Conservation (phyloP, 2,797 vertebrate genomes). For the Anabacerthia variegaticeps region DNA sequence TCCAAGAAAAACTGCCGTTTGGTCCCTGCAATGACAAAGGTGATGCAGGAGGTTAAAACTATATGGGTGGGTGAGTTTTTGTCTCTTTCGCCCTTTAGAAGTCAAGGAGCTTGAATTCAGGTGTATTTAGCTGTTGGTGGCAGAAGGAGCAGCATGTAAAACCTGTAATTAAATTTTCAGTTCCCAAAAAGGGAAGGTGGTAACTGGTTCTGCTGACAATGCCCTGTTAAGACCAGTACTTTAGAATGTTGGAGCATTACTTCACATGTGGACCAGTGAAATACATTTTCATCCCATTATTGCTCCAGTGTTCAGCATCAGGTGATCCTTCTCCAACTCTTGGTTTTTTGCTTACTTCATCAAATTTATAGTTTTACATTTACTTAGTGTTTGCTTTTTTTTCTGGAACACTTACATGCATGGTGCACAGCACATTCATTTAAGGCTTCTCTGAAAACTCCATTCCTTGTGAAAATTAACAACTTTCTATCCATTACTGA, state of each 20-base stretch:
- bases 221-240: background rate
- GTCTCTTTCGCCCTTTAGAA: background rate
- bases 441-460: background rate
- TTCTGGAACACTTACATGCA: rapidly evolving
- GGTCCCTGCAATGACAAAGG: background rate
- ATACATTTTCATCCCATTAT: background rate
- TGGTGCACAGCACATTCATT: background rate
- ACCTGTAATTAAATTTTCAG: background rate
- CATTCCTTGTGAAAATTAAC: background rate
- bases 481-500: background rate
- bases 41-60: background rate
- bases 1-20: background rate
- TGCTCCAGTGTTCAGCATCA: background rate
- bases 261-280: background rate
- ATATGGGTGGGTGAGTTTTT: background rate
- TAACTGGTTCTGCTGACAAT: background rate
- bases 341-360: background rate
- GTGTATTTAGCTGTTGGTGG: background rate
- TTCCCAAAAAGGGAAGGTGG: background rate
- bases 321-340: background rate
- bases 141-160: background rate
- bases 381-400: background rate
- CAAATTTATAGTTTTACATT: background rate
- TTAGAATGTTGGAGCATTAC: background rate
- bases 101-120: background rate